Base-by-base conservation (phyloP, 2,113 vertebrate species). In the Blennius ocellaris region DNA sequence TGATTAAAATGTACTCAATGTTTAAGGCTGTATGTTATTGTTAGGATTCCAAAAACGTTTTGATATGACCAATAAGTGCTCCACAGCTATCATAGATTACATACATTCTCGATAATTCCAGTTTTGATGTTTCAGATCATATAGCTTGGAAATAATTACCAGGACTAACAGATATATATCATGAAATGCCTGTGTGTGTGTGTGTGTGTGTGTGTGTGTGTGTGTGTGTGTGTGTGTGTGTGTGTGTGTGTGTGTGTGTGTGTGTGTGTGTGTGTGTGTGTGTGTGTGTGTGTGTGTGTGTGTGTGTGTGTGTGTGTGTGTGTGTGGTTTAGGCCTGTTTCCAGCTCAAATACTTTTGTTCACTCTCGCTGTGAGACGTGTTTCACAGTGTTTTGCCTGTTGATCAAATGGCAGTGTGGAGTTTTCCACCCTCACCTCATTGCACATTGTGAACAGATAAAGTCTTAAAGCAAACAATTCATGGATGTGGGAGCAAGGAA, bases 391-490 rank as follows among this genome's bases (percentile, higher is more conserved):
- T 38, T 60, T 73, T 55, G 65, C 71, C 52, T 68, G 41, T 39
- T 61, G 73, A 79, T 68, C 0, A 48, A 60, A 45, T 49, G 38
- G 40, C 53, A 69, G 44, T 7, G 11, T 37, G 55, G 21, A 64
- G 8, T 55, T 38, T 52, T 57, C 39, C 55, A 56, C 59, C 49
- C 17, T 81, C 66, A 68, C 69, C 74, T 82, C 21, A 14, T 8
- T 17, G 39, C n/a, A 50, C 7, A 14, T 41, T 39, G 59, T 55
- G 48, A 75, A 63, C 58, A 73, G 76, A 78, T 80, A 80, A 71
- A 71, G 54, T 41, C 21, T 44, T 8, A 47, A 65, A 76, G 16
- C 39, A 80, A 57, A 90, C 87, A 90, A 90, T 92, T 87, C 79
- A 52, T 70, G 90, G 86, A 92, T 79, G 51, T 86, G 44, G 73